These are phyloP conservation scores for Lepus timidus DNA, from an alignment of 2,113 vertebrate species.

Conservation along the genomic window DNA sequence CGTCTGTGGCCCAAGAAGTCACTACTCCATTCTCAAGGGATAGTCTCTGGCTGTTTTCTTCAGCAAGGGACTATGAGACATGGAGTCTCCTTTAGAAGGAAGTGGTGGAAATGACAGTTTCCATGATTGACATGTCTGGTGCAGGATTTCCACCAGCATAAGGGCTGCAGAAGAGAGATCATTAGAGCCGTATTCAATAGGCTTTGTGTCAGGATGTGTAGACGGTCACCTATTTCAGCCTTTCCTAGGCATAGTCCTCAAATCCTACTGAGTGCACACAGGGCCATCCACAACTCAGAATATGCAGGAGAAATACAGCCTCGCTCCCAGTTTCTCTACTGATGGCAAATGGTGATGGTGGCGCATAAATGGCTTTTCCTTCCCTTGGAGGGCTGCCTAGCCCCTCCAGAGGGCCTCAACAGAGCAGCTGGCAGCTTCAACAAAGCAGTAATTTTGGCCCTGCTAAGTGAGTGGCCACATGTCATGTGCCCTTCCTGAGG, in stretches of 20 bases:
- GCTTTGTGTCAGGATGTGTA: not conserved
- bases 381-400: conserved; percentile 41
- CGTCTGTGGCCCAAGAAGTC: conserved; percentile 27
- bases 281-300: not conserved
- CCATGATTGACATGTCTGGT: not conserved
- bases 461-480: conserved; percentile 56
- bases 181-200: not conserved
- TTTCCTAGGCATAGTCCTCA: not conserved
- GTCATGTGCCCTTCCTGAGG: conserved; percentile 63
- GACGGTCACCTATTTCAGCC: conserved; percentile 2
- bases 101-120: not conserved
- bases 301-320: not conserved
- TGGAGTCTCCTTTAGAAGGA: conserved; percentile 45
- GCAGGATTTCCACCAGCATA: conserved; percentile 55
- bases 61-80: not conserved
- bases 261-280: not conserved
- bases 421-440: conserved; percentile 64
- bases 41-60: conserved; percentile 25
- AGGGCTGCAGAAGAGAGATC: not conserved
- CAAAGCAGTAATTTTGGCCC: conserved; percentile 44
- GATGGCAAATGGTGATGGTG: not conserved
- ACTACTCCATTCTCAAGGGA: conserved; percentile 8
- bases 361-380: not conserved
- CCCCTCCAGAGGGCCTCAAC: conserved; percentile 43
- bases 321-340: not conserved